Base-by-base conservation (phyloP, 2,797 vertebrate genomes). In the Galagoides demidoff region DNA sequence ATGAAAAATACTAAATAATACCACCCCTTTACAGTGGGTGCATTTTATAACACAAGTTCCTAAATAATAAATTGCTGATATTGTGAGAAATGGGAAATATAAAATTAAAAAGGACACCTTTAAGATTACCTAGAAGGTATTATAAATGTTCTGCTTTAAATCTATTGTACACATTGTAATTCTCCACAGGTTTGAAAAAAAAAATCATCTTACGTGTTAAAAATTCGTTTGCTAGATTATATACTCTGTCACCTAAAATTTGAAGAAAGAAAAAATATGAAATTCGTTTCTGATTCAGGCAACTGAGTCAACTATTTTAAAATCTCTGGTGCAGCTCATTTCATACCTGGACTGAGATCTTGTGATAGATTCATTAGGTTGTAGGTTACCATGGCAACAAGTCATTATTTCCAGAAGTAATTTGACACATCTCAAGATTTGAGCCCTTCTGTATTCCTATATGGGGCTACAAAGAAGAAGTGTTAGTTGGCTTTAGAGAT, bases 341-440 rank as follows among this genome's bases (percentile, higher is more conserved):
- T 95, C 71, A 39, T 92, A 85, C 84, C 73, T 97, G 82, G 90
- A 86, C 61, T 90, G 89, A 93, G 61, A 96, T 92, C 61, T 55
- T 79, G 43, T 85, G 82, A 85, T 49, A 73, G 71, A 94, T 92
- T 95, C n/a, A 23, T 85, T 95, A 98, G 86, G 81, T 96, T 55
- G 88, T 92, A 87, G 94, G 97, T 95, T 96, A 34, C 96, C 96
- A 98, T 95, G 93, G 94, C 94, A 96, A 97, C 96, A 95, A 97
- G 97, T 97, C 97, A 97, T 98, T 98, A 97, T 97, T 97, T 98
- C 97, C 79, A 84, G 92, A 98, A 98, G 97, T 96, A 98, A 97
- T 98, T 97, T 97, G 96, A 98, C 84, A 96, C 96, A 94, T 97
- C 96, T 97, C 97, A 97, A 97, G 97, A 96, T 73, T 94, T 88